Conservation (phyloP, 2,113 vertebrate genomes). For the Cyanoliseus patagonus region DNA sequence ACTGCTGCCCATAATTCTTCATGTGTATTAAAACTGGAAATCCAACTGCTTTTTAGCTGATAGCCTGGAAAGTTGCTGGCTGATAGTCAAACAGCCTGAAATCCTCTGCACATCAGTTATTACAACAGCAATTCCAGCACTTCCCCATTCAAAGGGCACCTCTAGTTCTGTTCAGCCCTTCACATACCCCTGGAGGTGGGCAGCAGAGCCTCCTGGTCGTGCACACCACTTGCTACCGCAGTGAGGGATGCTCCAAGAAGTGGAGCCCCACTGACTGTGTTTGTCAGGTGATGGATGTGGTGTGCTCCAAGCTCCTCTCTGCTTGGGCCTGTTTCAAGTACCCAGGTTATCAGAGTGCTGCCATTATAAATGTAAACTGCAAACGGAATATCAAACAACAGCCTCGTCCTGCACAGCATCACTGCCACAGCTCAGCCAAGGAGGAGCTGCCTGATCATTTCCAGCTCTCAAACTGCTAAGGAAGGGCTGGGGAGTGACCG, state of each 20-base stretch:
- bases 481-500: conserved; percentile 19
- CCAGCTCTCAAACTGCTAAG: conserved; percentile 37
- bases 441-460: conserved; percentile 64
- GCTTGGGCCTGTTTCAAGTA: conserved; percentile 45
- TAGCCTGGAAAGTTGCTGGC: background rate
- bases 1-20: background rate
- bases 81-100: background rate
- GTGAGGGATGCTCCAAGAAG: background rate
- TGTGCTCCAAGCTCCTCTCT: conserved; percentile 24
- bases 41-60: background rate
- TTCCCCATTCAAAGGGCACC: background rate
- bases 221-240: background rate
- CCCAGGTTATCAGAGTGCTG: background rate
- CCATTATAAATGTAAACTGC: conserved; percentile 62
- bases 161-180: background rate
- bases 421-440: conserved; percentile 2
- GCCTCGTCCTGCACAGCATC: conserved; percentile 44
- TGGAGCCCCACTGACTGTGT: background rate
- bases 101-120: background rate
- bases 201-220: background rate
- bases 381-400: conserved; percentile 69
- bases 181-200: fast-evolving
- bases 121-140: background rate
- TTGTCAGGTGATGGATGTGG: conserved; percentile 34
- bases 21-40: background rate